Evolutionary conservation across 2,113 vertebrate species (phyloP), one percentile per base, ranked within the genome.

Genomic region (Dolichallabes microphthalmus): DNA sequence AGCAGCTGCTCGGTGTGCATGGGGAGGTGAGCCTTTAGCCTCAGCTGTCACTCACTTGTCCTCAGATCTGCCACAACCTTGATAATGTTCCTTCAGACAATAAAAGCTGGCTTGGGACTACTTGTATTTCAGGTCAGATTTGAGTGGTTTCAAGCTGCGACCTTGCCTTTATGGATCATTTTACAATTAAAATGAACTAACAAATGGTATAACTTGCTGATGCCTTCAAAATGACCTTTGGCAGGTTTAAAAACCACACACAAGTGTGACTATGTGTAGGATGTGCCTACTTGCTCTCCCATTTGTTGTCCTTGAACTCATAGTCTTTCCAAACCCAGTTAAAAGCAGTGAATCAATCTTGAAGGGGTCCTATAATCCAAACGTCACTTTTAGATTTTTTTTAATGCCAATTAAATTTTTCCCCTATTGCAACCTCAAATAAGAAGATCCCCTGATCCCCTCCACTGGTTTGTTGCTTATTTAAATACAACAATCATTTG

Each of bases 1-100:
- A 30, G 88, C 89, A 85, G 90, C 88, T 92, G 90, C 86, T 90
- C 58, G 50, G 84, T 76, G 88, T 90, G 92, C 84, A 87, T 75
- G 52, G 86, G 83, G 87, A 85, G 77, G 85, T 86, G 75, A 78
- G 90, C 84, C 82, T 85, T 90, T 90, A 89, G 88, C 74, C 83
- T 86, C 75, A 83, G 89, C 90, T 92, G 93, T 83, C 89, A 88
- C 68, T 82, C 87, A 81, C 60, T 60, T 77, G 60, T 77, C 82
- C 76, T 27, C 83, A 89, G 90, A 89, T 93, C 88, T 83, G 86
- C 87, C 87, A 63, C 79, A 58, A 57, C 82, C 61, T 80, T 63
- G 78, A 25, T 80, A 50, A 50, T 63, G 78, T 63, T 80, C 12
- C 58, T 63, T 45, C 30, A 57, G 84, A 81, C 77, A 39, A 27